Evolutionary conservation across 2,888 invertebrate genomes (phyloP).

Genomic region (Stenichneumon culpator): DNA sequence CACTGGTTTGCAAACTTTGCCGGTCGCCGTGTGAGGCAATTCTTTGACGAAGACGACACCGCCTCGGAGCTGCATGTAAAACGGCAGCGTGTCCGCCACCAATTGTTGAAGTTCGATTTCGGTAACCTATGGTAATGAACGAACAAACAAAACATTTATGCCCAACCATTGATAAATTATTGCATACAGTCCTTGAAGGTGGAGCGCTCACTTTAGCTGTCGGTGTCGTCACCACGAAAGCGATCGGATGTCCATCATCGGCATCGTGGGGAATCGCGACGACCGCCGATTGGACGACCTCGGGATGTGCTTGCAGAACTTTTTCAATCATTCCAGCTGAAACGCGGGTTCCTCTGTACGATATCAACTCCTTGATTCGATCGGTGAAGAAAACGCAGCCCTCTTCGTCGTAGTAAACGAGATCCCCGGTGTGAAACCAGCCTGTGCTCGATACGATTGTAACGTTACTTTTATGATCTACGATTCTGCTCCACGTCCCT

Average conservation of each 20-base stretch:
- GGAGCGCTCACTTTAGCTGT: constrained; percentile 69
- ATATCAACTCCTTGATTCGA: constrained; percentile 78
- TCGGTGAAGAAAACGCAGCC: constrained; percentile 78
- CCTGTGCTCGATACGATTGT: constrained; percentile 60
- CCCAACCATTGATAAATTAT: not conserved
- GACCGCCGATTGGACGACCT: constrained; percentile 74
- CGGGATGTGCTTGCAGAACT: constrained; percentile 72
- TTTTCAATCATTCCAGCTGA: constrained; percentile 77
- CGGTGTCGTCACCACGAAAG: constrained; percentile 67
- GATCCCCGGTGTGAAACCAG: constrained; percentile 78
- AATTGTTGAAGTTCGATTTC: constrained; percentile 77
- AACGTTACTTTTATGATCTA: no score
- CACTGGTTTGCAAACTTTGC: constrained; percentile 71
- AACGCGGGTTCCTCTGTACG: constrained; percentile 76
- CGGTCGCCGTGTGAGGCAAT: constrained; percentile 77
- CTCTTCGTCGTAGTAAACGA: constrained; percentile 76
- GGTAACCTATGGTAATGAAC: constrained; percentile 73
- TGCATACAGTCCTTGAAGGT: not conserved
- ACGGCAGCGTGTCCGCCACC: constrained; percentile 72
- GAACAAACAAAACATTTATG: not conserved
- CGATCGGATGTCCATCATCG: no score
- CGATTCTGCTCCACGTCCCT: no score
- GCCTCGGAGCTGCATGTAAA: constrained; percentile 75
- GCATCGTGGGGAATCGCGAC: constrained; percentile 70
- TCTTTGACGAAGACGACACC: constrained; percentile 78